Conservation (phyloP, 37 sponge, comb jelly and placozoan species). For the Agelas oroides region DNA sequence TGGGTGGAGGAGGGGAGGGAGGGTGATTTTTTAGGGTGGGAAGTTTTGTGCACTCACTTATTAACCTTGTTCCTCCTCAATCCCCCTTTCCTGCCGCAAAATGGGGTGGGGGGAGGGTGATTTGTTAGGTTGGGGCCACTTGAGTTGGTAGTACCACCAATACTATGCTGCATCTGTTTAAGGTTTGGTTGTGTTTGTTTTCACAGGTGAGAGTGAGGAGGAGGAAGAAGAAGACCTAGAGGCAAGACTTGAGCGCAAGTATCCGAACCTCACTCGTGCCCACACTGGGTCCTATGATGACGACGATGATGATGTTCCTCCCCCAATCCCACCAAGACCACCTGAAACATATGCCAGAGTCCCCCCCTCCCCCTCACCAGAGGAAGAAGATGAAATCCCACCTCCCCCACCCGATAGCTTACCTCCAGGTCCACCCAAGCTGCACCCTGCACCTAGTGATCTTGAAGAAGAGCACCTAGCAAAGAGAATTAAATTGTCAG, state of each 20-base stretch:
- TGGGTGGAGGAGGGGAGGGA: no score
- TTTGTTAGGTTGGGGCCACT: no score
- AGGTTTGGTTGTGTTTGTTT: no score
- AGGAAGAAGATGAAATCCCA: background rate
- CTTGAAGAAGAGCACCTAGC: background rate
- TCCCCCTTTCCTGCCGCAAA: no score
- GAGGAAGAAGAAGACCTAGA: slow-evolving; percentile 43
- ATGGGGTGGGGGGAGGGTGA: no score
- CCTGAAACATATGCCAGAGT: slow-evolving; percentile 23
- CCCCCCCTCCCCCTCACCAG: background rate
- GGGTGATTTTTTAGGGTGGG: no score
- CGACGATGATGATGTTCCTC: slow-evolving; percentile 55
- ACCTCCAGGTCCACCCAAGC: slow-evolving; percentile 23
- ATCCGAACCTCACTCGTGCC: slow-evolving; percentile 44
- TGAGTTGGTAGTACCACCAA: no score
- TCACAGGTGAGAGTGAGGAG: slow-evolving; percentile 34
- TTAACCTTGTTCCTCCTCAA: no score
- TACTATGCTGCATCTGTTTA: no score
- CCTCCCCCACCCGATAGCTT: slow-evolving; percentile 44
- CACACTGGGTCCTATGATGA: background rate
- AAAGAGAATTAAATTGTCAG: slow-evolving; percentile 42
- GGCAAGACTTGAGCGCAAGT: slow-evolving; percentile 30
- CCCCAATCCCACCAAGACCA: slow-evolving; percentile 77
- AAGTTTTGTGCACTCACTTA: no score
- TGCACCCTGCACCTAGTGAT: background rate